A percentile compares a stretch with the other conserved stretches of the same genome.
Evolutionary conservation across 23 tunicate genomes (phyloP).

Genomic region (Ascidia mentula): DNA sequence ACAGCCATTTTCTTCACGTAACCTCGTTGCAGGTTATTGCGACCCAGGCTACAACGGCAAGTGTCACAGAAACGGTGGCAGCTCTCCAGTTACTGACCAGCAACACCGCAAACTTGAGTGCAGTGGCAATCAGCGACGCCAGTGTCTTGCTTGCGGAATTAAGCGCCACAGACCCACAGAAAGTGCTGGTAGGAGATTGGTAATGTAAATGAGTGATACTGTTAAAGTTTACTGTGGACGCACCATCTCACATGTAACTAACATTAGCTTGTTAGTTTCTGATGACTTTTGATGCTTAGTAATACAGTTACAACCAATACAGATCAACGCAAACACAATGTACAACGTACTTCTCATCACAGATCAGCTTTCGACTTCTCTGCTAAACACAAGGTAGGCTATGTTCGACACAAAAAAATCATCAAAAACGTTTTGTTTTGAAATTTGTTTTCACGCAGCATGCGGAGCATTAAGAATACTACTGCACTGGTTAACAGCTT

Average conservation of each 20-base stretch:
- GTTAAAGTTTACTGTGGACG: no score
- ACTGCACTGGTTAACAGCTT: background rate
- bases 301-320: background rate
- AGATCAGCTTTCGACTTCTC: background rate
- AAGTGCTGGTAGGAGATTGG: background rate
- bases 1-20: no score
- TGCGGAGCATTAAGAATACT: background rate
- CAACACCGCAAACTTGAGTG: background rate
- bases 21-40: background rate
- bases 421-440: background rate
- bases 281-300: no score
- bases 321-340: background rate
- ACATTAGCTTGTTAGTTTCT: no score
- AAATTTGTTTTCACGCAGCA: background rate
- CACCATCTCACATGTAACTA: no score
- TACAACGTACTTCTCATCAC: background rate
- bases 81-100: background rate
- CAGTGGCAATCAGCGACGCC: background rate
- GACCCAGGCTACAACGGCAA: background rate
- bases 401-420: background rate
- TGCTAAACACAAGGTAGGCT: background rate
- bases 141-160: background rate
- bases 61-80: background rate
- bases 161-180: background rate
- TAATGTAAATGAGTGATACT: no score